A percentile compares a stretch with the other conserved stretches of the same genome.
Evolutionary conservation across 2,888 invertebrate species (phyloP).

Genomic region (Salticus scenicus): DNA sequence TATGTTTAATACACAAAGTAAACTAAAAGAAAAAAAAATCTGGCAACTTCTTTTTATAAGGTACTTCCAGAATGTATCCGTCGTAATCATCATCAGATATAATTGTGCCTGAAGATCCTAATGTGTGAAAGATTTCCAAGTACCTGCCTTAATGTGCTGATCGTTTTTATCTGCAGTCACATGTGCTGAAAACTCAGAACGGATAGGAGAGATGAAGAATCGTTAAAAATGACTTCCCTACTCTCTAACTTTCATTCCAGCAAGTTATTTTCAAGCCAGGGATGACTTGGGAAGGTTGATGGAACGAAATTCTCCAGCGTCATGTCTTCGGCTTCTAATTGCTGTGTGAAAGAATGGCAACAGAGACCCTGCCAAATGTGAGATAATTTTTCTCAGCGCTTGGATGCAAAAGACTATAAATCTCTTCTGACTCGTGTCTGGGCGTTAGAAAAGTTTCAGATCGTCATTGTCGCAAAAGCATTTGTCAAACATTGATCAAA

Average conservation of each 20-base stretch:
- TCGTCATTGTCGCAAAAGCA: no score
- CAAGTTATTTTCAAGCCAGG: neutral
- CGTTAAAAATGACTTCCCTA: neutral
- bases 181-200: neutral
- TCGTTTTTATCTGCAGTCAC: neutral
- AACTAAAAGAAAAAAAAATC: no score
- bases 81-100: no score
- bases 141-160: no score
- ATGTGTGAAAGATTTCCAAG: no score
- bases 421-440: neutral
- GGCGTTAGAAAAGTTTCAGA: neutral
- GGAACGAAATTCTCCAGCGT: neutral
- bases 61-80: no score
- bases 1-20: no score
- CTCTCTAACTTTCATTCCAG: neutral
- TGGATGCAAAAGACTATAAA: neutral
- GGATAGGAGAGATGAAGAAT: neutral
- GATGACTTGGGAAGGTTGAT: neutral
- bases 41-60: no score
- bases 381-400: neutral
- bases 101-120: no score
- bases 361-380: neutral
- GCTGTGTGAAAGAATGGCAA: conserved; percentile 5
- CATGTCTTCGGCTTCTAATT: conserved; percentile 4
- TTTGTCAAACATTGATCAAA: no score